A percentile compares a stretch with the other conserved stretches of the same genome.
phyloP scores from a whole-genome alignment of 2,797 vertebrate genomes.

The Chrosomus eos region DNA sequence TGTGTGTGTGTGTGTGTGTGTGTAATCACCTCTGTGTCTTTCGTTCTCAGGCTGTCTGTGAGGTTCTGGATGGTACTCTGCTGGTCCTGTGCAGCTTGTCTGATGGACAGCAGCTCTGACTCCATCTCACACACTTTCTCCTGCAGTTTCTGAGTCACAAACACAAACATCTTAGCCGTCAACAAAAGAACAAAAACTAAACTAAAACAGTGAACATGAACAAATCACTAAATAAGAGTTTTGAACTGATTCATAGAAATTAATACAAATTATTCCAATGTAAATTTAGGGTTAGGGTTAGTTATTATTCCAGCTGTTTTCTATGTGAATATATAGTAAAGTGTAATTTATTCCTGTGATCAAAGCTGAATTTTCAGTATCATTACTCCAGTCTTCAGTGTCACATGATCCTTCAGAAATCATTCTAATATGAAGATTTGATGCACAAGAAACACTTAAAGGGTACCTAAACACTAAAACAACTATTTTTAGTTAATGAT shows the following conservation, averaged over 20 bases:
- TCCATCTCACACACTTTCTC: conserved; percentile 90
- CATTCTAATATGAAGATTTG: not conserved
- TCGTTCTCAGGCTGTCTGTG: conserved; percentile 84
- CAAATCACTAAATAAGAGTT: not conserved
- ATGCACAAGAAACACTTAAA: not conserved
- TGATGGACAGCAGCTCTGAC: conserved; percentile 84
- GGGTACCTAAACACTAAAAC: too few relatives aligned
- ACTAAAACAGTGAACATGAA: not conserved
- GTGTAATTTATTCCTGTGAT: too few relatives aligned
- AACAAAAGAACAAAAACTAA: too few relatives aligned
- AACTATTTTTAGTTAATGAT: too few relatives aligned
- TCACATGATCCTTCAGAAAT: not conserved
- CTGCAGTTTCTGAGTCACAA: conserved; percentile 83
- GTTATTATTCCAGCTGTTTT: too few relatives aligned
- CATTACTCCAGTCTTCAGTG: not conserved
- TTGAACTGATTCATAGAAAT: not conserved
- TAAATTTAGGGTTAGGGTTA: too few relatives aligned
- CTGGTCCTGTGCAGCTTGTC: conserved; percentile 84
- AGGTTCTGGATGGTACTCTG: conserved; percentile 86
- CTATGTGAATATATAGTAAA: too few relatives aligned
- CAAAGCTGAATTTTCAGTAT: too few relatives aligned
- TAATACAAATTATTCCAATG: too few relatives aligned
- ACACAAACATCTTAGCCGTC: not conserved
- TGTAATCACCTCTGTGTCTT: conserved; percentile 85
- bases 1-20: conserved; percentile 2